phyloP scores from a whole-genome alignment of 2,113 vertebrate genomes.

The Porphyrio hochstetteri region DNA sequence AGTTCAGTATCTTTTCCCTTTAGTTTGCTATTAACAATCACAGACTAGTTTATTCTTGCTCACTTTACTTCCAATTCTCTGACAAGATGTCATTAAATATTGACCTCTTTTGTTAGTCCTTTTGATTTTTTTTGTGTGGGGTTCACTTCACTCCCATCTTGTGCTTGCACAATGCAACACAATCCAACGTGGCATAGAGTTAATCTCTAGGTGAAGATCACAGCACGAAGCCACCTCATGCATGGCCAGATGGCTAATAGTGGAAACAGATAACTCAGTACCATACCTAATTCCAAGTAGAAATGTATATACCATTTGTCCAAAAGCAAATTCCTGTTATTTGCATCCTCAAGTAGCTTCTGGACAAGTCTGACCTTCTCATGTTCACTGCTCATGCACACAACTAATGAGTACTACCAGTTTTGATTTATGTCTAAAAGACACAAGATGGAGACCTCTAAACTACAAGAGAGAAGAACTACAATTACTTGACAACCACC shows the following conservation, averaged over 20 bases:
- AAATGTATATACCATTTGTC: not conserved
- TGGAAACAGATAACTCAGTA: not conserved
- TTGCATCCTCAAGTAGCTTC: not conserved
- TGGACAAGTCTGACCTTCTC: not conserved
- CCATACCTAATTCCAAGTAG: not conserved
- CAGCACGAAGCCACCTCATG: not conserved
- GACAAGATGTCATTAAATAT: not conserved
- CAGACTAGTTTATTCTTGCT: not conserved
- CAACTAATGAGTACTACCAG: not conserved
- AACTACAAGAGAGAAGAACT: not conserved
- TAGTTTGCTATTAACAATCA: not conserved
- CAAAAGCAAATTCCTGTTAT: not conserved
- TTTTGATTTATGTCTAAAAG: not conserved
- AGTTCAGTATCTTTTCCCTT: not conserved
- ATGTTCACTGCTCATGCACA: not conserved
- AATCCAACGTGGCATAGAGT: rapidly evolving
- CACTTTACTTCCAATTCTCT: not conserved
- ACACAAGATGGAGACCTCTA: not conserved
- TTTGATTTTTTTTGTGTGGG: not conserved
- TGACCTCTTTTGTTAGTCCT: not conserved
- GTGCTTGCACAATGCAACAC: not conserved
- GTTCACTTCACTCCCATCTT: rapidly evolving
- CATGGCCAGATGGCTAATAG: not conserved
- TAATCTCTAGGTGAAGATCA: not conserved
- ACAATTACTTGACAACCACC: not conserved